Evolutionary conservation across 2,888 invertebrate species (phyloP).

Genomic region (Drosophila helvetica): DNA sequence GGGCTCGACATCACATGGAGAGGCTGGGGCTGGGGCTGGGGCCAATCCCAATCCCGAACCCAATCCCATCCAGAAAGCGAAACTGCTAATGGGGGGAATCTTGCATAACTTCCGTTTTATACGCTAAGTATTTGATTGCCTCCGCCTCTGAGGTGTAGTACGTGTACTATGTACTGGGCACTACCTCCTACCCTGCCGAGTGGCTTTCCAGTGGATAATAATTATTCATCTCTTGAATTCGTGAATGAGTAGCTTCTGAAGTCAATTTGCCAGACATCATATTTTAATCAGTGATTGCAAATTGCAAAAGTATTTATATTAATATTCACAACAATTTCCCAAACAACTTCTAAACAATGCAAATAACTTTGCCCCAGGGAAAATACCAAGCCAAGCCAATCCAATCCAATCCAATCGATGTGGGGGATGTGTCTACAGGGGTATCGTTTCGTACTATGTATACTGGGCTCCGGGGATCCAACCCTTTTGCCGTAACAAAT

Average conservation of each 20-base stretch:
- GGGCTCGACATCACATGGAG: conserved; percentile 6
- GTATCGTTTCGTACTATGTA: neutral
- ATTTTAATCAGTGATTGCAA: conserved; percentile 45
- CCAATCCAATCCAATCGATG: neutral
- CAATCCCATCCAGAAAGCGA: conserved; percentile 12
- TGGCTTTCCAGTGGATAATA: no score
- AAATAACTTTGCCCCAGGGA: conserved; percentile 43
- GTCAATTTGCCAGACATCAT: neutral
- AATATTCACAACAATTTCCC: conserved; percentile 50
- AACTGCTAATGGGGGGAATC: conserved; percentile 4
- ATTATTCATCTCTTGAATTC: conserved; percentile 13
- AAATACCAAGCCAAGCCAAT: neutral
- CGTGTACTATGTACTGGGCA: no score
- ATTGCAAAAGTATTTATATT: conserved; percentile 32
- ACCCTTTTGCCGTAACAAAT: conserved; percentile 51
- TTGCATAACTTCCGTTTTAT: conserved; percentile 15
- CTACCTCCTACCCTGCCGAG: neutral
- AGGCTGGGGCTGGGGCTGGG: neutral
- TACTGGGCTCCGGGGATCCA: no score
- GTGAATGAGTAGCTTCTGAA: conserved; percentile 2
- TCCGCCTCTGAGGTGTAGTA: no score
- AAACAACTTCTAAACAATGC: conserved; percentile 43
- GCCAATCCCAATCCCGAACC: neutral
- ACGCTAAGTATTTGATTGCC: neutral
- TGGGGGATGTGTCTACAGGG: neutral